phyloP scores from a whole-genome alignment of 2,113 vertebrate genomes.

The Speoplatyrhinus poulsoni region DNA sequence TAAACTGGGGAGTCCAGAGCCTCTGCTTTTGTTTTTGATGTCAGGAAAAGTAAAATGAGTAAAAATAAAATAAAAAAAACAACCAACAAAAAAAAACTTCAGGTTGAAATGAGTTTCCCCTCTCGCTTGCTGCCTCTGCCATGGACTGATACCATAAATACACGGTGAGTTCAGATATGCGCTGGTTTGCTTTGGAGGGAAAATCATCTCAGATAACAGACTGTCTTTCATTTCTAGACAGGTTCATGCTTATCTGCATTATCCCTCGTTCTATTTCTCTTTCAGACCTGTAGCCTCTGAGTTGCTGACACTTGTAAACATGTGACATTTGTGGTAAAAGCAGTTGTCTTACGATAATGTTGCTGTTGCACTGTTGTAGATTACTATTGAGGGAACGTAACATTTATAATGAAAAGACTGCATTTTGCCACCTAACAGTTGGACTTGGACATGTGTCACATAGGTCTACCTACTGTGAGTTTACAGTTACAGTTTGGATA shows the following conservation, averaged over 20 bases:
- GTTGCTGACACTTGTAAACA: constrained; percentile 33
- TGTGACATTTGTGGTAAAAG: constrained; percentile 31
- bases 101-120: constrained; percentile 64
- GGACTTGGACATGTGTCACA: no score
- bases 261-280: constrained; percentile 48
- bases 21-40: constrained; percentile 52
- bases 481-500: no score
- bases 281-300: constrained; percentile 38
- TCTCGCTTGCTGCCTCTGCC: constrained; percentile 33
- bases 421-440: no score
- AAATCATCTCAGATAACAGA: constrained; percentile 65
- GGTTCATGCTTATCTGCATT: constrained; percentile 60
- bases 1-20: constrained; percentile 39
- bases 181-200: constrained; percentile 52
- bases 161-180: constrained; percentile 51
- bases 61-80: background rate
- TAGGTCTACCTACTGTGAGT: no score
- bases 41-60: constrained; percentile 37
- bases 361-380: constrained; percentile 12
- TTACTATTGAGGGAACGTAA: background rate
- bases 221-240: constrained; percentile 64
- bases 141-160: constrained; percentile 58
- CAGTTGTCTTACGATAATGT: constrained; percentile 26
- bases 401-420: background rate
- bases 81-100: constrained; percentile 43